Conservation (phyloP, 2,113 vertebrate species). For the Lagopus muta region DNA sequence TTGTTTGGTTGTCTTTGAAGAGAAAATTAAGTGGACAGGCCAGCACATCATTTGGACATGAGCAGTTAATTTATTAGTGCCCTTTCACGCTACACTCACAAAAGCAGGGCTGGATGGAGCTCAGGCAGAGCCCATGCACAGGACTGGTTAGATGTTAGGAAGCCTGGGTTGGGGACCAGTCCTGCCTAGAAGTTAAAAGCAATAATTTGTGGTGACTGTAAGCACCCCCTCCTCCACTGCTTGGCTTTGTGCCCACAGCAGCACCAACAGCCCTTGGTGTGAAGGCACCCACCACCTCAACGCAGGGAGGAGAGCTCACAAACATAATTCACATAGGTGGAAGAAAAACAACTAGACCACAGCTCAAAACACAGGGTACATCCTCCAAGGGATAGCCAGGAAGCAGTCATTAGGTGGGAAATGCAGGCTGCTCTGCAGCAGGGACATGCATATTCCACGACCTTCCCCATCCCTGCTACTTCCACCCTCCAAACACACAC, state of each 20-base stretch:
- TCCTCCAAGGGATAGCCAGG: slow-evolving; percentile 18
- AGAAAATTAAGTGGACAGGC: background rate
- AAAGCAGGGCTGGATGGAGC: background rate
- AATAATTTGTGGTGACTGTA: background rate
- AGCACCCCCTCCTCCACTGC: rapidly evolving
- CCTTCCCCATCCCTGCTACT: background rate
- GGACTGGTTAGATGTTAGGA: too few species aligned
- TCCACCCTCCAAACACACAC: background rate
- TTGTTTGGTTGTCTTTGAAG: slow-evolving; percentile 8
- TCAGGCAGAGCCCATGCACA: background rate
- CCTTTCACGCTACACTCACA: background rate
- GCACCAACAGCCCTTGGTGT: background rate
- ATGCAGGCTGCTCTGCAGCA: background rate
- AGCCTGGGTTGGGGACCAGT: too few species aligned
- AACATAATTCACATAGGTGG: background rate
- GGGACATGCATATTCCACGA: slow-evolving; percentile 16
- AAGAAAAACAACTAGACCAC: background rate
- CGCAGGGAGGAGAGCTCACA: too few species aligned
- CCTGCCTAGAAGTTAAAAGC: background rate
- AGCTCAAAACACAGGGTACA: background rate
- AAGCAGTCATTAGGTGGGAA: slow-evolving; percentile 14
- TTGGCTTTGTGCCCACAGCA: background rate
- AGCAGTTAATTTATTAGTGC: slow-evolving; percentile 61
- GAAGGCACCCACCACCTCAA: too few species aligned
- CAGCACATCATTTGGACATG: slow-evolving; percentile 45